These are phyloP conservation scores for Moxostoma hubbsi DNA, from an alignment of 2,797 vertebrate genomes.

Conservation along the genomic window DNA sequence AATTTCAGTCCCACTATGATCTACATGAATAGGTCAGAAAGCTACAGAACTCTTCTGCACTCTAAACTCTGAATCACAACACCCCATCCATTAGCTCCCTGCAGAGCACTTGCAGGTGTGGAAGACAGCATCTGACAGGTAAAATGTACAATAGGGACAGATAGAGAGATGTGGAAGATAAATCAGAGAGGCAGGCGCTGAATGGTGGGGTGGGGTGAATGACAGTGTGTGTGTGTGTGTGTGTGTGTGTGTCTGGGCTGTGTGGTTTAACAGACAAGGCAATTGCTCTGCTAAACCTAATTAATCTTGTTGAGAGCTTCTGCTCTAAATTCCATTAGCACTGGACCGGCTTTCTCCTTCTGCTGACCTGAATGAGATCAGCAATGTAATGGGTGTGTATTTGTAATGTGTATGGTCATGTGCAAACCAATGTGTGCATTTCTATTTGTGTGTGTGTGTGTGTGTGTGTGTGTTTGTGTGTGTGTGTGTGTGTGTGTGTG, in stretches of 20 bases:
- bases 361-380: constrained; percentile 52
- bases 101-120: constrained; percentile 28
- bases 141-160: constrained; percentile 37
- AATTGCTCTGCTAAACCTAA: constrained; percentile 57
- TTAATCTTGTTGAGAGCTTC: constrained; percentile 63
- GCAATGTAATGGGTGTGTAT: constrained; percentile 36
- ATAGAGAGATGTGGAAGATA: constrained; percentile 37
- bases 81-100: constrained; percentile 30
- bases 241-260: constrained; percentile 10
- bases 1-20: neutral
- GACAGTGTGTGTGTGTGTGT: constrained; percentile 29
- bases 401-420: constrained; percentile 34
- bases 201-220: constrained; percentile 32
- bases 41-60: neutral
- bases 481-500: neutral
- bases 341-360: constrained; percentile 48
- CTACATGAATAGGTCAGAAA: neutral
- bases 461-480: neutral
- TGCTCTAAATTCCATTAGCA: constrained; percentile 62
- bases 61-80: constrained; percentile 21
- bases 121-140: constrained; percentile 39
- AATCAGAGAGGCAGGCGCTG: neutral
- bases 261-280: constrained; percentile 50
- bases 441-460: no score
- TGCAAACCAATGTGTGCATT: neutral